These are phyloP conservation scores for Noctua comes DNA, from an alignment of 2,888 invertebrate species.

Conservation along the genomic window DNA sequence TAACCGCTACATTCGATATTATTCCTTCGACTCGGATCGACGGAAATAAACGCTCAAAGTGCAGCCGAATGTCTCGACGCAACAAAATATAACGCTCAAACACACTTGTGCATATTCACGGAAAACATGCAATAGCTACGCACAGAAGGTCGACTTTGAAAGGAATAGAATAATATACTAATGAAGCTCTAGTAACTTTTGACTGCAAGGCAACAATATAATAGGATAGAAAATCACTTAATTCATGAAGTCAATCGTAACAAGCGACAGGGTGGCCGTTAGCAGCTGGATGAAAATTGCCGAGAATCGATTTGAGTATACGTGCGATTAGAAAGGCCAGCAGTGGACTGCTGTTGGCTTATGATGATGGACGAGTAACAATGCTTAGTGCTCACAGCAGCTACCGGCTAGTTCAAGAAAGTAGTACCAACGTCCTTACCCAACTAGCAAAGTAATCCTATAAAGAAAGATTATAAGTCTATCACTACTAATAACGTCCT, in stretches of 20 bases:
- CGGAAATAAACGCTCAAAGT: constrained; percentile 59
- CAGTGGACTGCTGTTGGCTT: background rate
- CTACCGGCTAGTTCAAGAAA: background rate
- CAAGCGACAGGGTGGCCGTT: background rate
- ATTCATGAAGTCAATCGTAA: background rate
- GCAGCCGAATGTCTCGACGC: constrained; percentile 55
- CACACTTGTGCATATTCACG: constrained; percentile 58
- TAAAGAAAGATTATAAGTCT: too few species aligned
- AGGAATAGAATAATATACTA: background rate
- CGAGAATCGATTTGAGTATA: background rate
- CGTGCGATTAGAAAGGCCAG: background rate
- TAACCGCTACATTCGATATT: constrained; percentile 27
- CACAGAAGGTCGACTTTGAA: constrained; percentile 32
- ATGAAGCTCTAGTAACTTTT: background rate
- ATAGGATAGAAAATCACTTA: background rate
- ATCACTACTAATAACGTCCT: too few species aligned
- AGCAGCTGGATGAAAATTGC: background rate
- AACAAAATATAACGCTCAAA: constrained; percentile 55
- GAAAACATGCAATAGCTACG: background rate
- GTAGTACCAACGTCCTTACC: background rate
- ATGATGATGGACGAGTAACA: background rate
- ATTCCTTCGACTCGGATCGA: constrained; percentile 59
- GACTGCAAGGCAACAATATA: background rate
- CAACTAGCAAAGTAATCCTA: too few species aligned
- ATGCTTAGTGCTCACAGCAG: background rate